These are phyloP conservation scores for Puffinus mauretanicus DNA, from an alignment of 2,113 vertebrate genomes.

Conservation along the genomic window DNA sequence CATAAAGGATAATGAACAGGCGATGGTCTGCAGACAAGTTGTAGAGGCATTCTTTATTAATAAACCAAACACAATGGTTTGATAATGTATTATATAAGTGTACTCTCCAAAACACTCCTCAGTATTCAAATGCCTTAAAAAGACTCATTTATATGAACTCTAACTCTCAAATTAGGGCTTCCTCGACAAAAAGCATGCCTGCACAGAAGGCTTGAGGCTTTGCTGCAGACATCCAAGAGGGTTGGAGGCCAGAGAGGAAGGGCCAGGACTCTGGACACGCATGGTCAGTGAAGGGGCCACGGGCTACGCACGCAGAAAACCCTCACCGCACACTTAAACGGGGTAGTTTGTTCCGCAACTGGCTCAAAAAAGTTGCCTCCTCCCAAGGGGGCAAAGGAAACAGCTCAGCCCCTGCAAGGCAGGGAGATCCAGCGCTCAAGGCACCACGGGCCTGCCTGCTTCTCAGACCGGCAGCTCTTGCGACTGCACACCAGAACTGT, in stretches of 20 bases:
- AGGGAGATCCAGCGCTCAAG: too few relatives aligned
- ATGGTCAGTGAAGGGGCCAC: not conserved
- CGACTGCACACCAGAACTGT: too few relatives aligned
- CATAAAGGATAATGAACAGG: not conserved
- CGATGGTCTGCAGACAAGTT: not conserved
- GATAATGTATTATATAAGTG: not conserved
- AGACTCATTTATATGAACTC: not conserved
- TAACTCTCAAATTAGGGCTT: not conserved
- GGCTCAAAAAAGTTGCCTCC: too few relatives aligned
- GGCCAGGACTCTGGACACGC: not conserved
- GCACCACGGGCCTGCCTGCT: too few relatives aligned
- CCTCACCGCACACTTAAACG: not conserved
- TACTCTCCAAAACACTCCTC: not conserved
- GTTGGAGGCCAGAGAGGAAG: not conserved
- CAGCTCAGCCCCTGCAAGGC: too few relatives aligned
- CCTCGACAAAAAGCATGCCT: not conserved
- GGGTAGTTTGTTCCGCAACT: not conserved
- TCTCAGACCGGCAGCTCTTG: too few relatives aligned
- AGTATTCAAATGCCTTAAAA: not conserved
- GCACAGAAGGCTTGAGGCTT: not conserved
- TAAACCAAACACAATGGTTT: not conserved
- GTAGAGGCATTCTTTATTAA: not conserved
- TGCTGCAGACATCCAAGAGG: not conserved
- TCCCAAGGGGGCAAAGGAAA: too few relatives aligned
- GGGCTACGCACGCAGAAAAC: not conserved